These are phyloP conservation scores for Synanthedon formicaeformis DNA, from an alignment of 2,888 invertebrate species.

Conservation along the genomic window DNA sequence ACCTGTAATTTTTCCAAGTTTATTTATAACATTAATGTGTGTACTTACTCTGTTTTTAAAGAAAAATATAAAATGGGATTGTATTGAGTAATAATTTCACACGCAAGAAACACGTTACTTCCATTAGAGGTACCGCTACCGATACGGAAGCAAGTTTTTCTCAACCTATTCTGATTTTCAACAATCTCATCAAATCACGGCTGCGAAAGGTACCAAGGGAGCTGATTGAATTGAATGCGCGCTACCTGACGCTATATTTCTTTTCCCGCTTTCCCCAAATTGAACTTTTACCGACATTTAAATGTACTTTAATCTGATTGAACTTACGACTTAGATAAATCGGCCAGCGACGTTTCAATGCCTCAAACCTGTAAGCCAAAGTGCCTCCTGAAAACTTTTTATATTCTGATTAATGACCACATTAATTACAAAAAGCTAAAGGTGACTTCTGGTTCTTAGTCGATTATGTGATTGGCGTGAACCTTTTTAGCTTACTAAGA, in stretches of 20 bases:
- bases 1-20: too few relatives aligned
- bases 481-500: too few relatives aligned
- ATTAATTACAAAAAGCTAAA: background rate
- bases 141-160: constrained; percentile 34
- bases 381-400: background rate
- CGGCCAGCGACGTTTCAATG: constrained; percentile 10
- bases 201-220: constrained; percentile 51
- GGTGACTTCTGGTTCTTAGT: background rate
- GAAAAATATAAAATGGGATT: constrained; percentile 7
- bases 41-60: background rate
- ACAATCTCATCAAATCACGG: constrained; percentile 67
- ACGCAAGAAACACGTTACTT: constrained; percentile 33
- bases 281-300: constrained; percentile 63
- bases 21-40: too few relatives aligned
- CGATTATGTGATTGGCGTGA: background rate
- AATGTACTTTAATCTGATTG: constrained; percentile 69
- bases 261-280: constrained; percentile 57
- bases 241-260: constrained; percentile 60
- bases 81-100: constrained; percentile 9
- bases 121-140: constrained; percentile 37
- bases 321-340: constrained; percentile 59
- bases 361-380: background rate
- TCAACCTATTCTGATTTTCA: constrained; percentile 55
- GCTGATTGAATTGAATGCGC: constrained; percentile 65
- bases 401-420: background rate